Evolutionary conservation across 2,797 vertebrate genomes (phyloP).

Genomic region (Holocentrus rufus): DNA sequence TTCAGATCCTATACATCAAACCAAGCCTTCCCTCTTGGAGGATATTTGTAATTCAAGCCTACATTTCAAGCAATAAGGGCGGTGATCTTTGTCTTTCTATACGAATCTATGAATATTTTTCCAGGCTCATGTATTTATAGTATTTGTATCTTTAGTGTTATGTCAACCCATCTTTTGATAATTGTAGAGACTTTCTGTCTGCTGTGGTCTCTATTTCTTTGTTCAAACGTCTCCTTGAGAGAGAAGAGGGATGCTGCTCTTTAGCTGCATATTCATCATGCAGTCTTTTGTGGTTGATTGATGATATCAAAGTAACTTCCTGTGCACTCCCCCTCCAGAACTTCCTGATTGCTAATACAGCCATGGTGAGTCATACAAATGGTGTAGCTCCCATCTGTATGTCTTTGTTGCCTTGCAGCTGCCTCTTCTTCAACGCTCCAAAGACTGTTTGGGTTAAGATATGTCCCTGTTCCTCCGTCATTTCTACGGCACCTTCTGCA

Average conservation of each 20-base stretch:
- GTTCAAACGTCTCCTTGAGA: conserved; percentile 59
- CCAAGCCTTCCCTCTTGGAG: background rate
- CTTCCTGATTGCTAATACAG: conserved; percentile 69
- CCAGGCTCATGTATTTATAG: conserved; percentile 12
- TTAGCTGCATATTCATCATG: conserved; percentile 70
- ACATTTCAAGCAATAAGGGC: background rate
- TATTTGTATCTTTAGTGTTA: conserved; percentile 28
- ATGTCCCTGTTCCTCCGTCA: background rate
- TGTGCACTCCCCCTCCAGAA: conserved; percentile 50
- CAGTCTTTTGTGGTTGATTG: conserved; percentile 61
- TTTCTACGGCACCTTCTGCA: background rate
- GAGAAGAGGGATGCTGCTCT: conserved; percentile 17
- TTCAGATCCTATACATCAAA: too few relatives aligned
- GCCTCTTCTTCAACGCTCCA: conserved; percentile 22
- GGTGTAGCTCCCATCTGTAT: conserved; percentile 16
- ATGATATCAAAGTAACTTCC: conserved; percentile 72
- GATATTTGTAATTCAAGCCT: background rate
- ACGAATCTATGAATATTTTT: background rate
- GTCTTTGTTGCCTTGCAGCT: conserved; percentile 71
- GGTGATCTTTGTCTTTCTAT: background rate
- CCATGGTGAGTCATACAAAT: conserved; percentile 52
- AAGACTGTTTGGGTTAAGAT: conserved; percentile 37
- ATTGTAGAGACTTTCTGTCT: conserved; percentile 54
- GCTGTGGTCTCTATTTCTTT: conserved; percentile 52
- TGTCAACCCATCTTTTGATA: conserved; percentile 25